A percentile compares a stretch with the other conserved stretches of the same genome.
phyloP scores from a whole-genome alignment of 2,888 invertebrate species.

The Dexiosoma caninum region DNA sequence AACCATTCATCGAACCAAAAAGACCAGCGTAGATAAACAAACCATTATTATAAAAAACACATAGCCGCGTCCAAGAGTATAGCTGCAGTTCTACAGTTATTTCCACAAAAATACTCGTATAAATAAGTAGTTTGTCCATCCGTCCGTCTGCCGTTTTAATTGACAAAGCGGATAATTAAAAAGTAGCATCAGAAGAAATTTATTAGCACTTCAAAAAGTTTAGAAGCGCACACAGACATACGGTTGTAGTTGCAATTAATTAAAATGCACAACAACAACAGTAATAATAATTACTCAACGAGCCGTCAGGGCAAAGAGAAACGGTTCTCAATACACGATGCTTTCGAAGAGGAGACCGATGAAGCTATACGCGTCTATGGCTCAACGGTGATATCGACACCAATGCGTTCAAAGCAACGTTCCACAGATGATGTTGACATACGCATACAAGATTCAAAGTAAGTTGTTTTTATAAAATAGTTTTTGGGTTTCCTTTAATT shows the following conservation, averaged over 20 bases:
- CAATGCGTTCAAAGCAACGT: slow-evolving; percentile 81
- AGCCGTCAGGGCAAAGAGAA: slow-evolving; percentile 78
- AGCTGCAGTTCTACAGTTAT: neutral
- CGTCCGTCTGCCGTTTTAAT: neutral
- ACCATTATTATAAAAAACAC: neutral
- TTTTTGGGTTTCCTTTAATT: neutral
- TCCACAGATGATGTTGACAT: slow-evolving; percentile 80
- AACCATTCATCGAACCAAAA: neutral
- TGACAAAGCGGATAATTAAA: neutral
- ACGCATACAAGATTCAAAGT: slow-evolving; percentile 79
- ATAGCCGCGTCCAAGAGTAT: no score
- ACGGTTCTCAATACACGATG: slow-evolving; percentile 89
- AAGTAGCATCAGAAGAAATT: neutral
- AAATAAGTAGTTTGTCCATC: neutral
- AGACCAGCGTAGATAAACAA: slow-evolving; percentile 26
- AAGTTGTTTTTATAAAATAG: slow-evolving; percentile 64
- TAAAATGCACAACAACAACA: slow-evolving; percentile 60
- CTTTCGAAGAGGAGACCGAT: slow-evolving; percentile 90
- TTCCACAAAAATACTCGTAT: neutral
- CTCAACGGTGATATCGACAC: slow-evolving; percentile 85
- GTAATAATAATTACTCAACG: slow-evolving; percentile 53
- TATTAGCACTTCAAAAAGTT: neutral
- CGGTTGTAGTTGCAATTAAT: neutral
- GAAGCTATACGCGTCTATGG: slow-evolving; percentile 90
- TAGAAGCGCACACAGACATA: neutral